Base-by-base conservation (phyloP, 2,113 vertebrate genomes). In the Brachirus orientalis region DNA sequence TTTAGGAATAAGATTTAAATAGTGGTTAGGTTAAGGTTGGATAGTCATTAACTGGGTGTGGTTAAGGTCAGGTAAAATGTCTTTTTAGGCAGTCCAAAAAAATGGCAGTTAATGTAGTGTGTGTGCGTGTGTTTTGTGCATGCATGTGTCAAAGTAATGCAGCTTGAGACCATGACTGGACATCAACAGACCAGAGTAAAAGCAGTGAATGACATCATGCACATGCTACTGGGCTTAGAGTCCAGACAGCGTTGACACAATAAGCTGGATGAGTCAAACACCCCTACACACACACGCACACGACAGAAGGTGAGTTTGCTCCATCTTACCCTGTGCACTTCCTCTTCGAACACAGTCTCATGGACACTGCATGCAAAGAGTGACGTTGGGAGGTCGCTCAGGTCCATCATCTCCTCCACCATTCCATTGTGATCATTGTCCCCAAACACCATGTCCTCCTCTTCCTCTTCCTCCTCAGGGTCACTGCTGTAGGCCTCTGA, bases 281-380 rank as follows among this genome's bases (percentile, higher is more conserved):
- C 75, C 68, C 38, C 12, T 43, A 40, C 43, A 60, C 43, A 54
- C 51, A 55, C 44, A 65, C 52, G 33, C 1, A 18, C 8, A 13
- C 35, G 48, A 50, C 9, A 40, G 52, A 43, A 60, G 38, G 51
- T 14, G 12, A 20, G 16, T 58, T 47, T n/a, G n/a, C 44, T 8
- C 19, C 51, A 6, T 19, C 91, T 93, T 90, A 98, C 97, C 94
- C 94, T 94, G 78, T 98, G 92, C 9, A 88, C 79, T 54, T 92
- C 91, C 11, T 95, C 91, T 70, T 96, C 93, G 7, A 98, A 98
- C 71, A 95, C 96, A 0, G 94, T 91, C 60, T 97, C 95, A 0
- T 96, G 95, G 54, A 98, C 94, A 5, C 94, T 89, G 86, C 96
- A 98, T 4, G 95, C 97, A 72, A 96, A 98, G 7, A 99, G 95